Conservation (phyloP, 2,888 invertebrate genomes). For the Tipula confusa region DNA sequence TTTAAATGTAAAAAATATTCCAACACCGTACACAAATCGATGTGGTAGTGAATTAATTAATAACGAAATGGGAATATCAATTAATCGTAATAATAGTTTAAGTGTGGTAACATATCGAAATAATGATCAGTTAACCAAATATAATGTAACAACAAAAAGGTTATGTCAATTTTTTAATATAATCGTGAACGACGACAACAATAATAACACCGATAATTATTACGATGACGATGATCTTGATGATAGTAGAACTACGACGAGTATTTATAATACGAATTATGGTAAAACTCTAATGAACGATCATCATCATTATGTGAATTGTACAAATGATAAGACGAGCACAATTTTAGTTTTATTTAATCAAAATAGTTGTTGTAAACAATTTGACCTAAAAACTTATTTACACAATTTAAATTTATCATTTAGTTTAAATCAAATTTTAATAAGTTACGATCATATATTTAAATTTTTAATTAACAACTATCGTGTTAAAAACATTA, state of each 20-base stretch:
- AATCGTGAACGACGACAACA: too few relatives aligned
- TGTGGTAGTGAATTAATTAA: slow-evolving; percentile 35
- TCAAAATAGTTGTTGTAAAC: slow-evolving; percentile 29
- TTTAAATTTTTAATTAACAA: background rate
- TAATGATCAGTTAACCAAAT: background rate
- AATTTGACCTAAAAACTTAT: slow-evolving; percentile 36
- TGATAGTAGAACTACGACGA: too few relatives aligned
- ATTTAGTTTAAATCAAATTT: slow-evolving; percentile 39
- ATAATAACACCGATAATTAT: too few relatives aligned
- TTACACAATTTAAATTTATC: slow-evolving; percentile 38
- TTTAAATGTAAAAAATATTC: slow-evolving; percentile 46
- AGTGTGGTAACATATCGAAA: background rate
- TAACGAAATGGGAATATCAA: slow-evolving; percentile 40
- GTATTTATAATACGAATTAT: background rate
- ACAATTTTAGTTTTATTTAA: background rate
- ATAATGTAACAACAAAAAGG: background rate
- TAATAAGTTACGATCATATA: slow-evolving; percentile 36
- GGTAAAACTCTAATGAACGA: background rate
- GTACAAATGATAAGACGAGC: background rate
- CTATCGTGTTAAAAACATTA: background rate
- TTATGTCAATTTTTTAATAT: background rate
- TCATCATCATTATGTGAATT: background rate
- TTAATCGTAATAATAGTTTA: slow-evolving; percentile 33
- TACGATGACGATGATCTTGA: too few relatives aligned
- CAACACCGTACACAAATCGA: slow-evolving; percentile 37